These are phyloP conservation scores for Illadopsis cleaveri DNA, from an alignment of 2,113 vertebrate genomes.

Conservation along the genomic window DNA sequence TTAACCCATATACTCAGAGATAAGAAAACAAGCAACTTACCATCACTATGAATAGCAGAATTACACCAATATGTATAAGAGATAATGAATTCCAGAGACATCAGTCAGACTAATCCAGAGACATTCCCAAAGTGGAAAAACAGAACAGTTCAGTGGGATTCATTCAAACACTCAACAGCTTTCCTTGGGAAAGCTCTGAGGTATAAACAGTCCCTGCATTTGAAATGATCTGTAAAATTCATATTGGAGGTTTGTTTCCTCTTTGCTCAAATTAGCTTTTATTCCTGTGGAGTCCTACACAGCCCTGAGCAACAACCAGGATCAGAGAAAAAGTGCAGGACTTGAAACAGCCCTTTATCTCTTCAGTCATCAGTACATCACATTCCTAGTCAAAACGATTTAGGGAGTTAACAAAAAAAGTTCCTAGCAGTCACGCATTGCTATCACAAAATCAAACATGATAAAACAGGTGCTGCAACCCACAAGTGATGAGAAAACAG, in stretches of 20 bases:
- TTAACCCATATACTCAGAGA: neutral
- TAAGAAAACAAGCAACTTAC: neutral
- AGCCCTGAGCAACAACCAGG: neutral
- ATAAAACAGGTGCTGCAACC: conserved; percentile 19
- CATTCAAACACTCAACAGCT: neutral
- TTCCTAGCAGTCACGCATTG: neutral
- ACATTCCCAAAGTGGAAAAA: neutral
- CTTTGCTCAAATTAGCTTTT: conserved; percentile 27
- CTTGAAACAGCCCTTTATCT: conserved; percentile 35
- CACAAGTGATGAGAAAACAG: conserved; percentile 13
- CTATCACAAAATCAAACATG: conserved; percentile 1
- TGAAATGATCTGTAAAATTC: conserved; percentile 4
- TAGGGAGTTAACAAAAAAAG: neutral
- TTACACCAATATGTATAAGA: neutral
- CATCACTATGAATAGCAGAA: neutral
- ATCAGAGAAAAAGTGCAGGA: conserved; percentile 9
- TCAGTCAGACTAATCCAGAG: conserved; percentile 9
- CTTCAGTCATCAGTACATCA: neutral
- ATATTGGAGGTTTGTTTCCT: conserved; percentile 7
- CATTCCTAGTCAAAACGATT: neutral
- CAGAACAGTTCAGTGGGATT: neutral
- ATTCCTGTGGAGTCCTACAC: neutral
- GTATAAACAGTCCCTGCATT: neutral
- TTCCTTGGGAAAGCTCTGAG: neutral
- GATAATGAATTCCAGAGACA: neutral